Conservation (phyloP, 2,113 vertebrate species). For the Tetrao urogallus region DNA sequence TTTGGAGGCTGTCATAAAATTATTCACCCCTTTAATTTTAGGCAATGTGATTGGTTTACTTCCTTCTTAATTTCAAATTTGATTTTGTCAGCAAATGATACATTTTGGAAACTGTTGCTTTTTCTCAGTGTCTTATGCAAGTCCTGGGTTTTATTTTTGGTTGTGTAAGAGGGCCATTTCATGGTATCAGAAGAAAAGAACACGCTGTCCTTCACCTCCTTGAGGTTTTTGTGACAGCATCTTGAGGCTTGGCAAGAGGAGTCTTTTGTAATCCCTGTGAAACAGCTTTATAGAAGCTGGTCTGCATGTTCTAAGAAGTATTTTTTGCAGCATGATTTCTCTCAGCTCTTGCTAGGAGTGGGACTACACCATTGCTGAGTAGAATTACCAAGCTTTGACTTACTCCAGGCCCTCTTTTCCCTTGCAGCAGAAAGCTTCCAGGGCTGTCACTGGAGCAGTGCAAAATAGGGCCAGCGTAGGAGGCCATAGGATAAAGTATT, state of each 20-base stretch:
- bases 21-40: slow-evolving; percentile 54
- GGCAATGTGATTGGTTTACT: slow-evolving; percentile 43
- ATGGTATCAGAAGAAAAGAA: neutral
- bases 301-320: neutral
- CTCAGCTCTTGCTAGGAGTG: neutral
- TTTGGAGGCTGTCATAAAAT: slow-evolving; percentile 46
- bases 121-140: neutral
- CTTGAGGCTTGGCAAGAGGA: neutral
- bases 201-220: neutral
- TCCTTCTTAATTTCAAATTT: slow-evolving; percentile 28
- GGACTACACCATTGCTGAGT: neutral
- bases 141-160: neutral
- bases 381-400: neutral
- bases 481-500: neutral
- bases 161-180: neutral
- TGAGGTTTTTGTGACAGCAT: neutral
- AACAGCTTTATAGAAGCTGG: neutral
- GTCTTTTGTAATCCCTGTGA: neutral
- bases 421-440: neutral
- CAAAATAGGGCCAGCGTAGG: too few relatives aligned
- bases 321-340: neutral
- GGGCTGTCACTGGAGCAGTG: neutral
- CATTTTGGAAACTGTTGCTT: slow-evolving; percentile 38
- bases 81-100: slow-evolving; percentile 65
- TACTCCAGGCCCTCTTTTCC: neutral